Base-by-base conservation (phyloP, 2,888 invertebrate genomes). In the Hyposoter didymator region DNA sequence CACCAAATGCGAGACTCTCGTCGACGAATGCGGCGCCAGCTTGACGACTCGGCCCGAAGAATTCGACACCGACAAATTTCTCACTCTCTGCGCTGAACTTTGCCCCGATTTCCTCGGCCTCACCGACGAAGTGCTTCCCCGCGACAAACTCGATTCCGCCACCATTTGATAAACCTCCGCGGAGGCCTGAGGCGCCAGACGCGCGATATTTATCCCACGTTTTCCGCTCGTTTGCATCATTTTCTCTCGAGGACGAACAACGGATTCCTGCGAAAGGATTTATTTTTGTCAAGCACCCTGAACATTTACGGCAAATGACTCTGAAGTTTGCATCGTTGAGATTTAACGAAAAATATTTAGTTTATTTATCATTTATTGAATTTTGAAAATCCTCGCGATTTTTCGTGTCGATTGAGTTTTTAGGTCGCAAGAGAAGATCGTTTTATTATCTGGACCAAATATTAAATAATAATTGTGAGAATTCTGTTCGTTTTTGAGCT, bases 221-320 rank as follows among this genome's bases (percentile, higher is more conserved):
- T 59, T 59, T 0, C 8, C n/a, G 8, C 14, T 14, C 7, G n/a
- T 19, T 3, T 66, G 66, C 35, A 28, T 19, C 0, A 19, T 3
- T 32, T 45, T 64, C 17, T 8, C 10, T 5, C 14, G n/a, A 19
- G 4, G 12, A 12, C 62, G 19, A 10, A n/a, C 4, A n/a, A 81
- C 22, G 47, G 75, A 73, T 28, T 52, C 70, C 49, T 80, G n/a
- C 1, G 73, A 49, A 85, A 43, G 12, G 75, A 75, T 1, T 28
- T 28, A 2, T 28, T 28, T 28, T 2, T 1, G 28, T 28, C 1
- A 28, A 28, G 28, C 2, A 28, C 2, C 28, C 28, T n/a, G n/a
- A n/a, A n/a, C n/a, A n/a, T n/a, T n/a, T n/a, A n/a, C n/a, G n/a
- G n/a, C n/a, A n/a, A n/a, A n/a, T n/a, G n/a, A n/a, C n/a, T n/a